Evolutionary conservation across 2,888 invertebrate species (phyloP).

Genomic region (Didymodactylos carnosus): DNA sequence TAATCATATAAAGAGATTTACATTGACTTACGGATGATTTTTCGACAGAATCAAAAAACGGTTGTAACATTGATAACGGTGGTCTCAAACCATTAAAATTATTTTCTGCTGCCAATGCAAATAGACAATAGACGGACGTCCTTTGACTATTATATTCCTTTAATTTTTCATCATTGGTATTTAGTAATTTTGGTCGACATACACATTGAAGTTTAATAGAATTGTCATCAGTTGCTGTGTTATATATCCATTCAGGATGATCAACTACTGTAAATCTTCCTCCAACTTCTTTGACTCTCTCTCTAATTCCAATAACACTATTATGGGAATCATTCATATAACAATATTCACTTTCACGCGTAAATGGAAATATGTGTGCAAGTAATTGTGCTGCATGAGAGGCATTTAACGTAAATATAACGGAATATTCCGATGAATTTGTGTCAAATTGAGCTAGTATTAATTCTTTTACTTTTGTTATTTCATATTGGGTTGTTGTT

Average conservation of each 20-base stretch:
- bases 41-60: neutral
- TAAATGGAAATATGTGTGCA: constrained; percentile 50
- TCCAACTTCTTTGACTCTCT: constrained; percentile 39
- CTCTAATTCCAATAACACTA: constrained; percentile 75
- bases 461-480: neutral
- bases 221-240: neutral
- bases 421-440: constrained; percentile 53
- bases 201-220: neutral
- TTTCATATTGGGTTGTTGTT: too few species aligned
- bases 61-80: constrained; percentile 40
- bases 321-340: constrained; percentile 80
- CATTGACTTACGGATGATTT: neutral
- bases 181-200: neutral
- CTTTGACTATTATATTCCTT: neutral
- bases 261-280: neutral
- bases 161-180: neutral
- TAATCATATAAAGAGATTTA: constrained; percentile 42
- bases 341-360: constrained; percentile 28
- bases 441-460: constrained; percentile 46
- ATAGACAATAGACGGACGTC: constrained; percentile 35
- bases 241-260: neutral
- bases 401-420: constrained; percentile 84
- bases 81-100: constrained; percentile 83
- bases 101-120: constrained; percentile 73
- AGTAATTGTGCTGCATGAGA: constrained; percentile 63